Base-by-base conservation (phyloP, 2,113 vertebrate genomes). In the Neogobius melanostomus region DNA sequence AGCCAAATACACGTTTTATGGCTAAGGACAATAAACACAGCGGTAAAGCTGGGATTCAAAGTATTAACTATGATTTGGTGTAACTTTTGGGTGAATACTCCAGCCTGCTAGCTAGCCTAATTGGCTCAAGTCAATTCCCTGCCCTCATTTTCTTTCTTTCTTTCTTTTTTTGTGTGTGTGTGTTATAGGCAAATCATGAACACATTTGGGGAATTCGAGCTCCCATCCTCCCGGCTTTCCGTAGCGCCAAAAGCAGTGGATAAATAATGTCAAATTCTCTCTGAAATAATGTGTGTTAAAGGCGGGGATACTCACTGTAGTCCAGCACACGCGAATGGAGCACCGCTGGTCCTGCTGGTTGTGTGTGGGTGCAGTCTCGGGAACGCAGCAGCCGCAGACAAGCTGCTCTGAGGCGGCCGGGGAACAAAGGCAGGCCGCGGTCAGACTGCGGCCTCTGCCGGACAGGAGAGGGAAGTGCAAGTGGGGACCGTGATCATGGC, bases 231-330 rank as follows among this genome's bases (percentile, higher is more conserved):
- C 1, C 57, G 52, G 66, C 28, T 36, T 36, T 36, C 28, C 28
- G 28, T 50, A 10, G 48, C 48, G 48, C 14, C 15, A 42, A 44
- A 21, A 43, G 7, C 28, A 10, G 11, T 0, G 49, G 14, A 52
- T 56, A 10, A n/a, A 50, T 21, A 45, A 45, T 7, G 44, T n/a
- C 11, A 51, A 52, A 21, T 36, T 36, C 4, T 54, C 48, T 50
- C 21, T 72, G 15, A 6, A 17, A 14, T 0, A 7, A 45, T 14
- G 11, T 48, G 42, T 44, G 48, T 64, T 5, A 63, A 1, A 5
- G 8, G 11, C n/a, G 66, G 11, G 15, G 47, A 77, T 78, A 87
- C 89, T 91, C 75, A 89, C 89, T 43, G 79, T 75, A 76, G 50
- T 62, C 67, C 64, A 54, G 71, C 16, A 65, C 16, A 71, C 73